These are phyloP conservation scores for Chalcosyrphus nemorum DNA, from an alignment of 2,888 invertebrate genomes.

Conservation along the genomic window DNA sequence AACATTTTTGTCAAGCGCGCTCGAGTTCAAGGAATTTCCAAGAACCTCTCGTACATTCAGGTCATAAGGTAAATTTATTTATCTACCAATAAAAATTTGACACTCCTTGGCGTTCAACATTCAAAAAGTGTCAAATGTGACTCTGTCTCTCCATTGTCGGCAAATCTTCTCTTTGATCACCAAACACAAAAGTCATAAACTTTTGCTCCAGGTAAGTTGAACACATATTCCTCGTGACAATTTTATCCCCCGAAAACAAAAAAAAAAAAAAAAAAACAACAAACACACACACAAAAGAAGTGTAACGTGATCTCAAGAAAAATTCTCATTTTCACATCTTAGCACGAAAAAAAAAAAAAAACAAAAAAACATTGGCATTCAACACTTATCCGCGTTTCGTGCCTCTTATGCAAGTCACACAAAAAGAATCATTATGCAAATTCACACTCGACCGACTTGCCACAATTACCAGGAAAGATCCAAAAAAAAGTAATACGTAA, in stretches of 20 bases:
- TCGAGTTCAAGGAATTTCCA: slow-evolving; percentile 14
- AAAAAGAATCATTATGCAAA: slow-evolving; percentile 56
- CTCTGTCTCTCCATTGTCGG: slow-evolving; percentile 30
- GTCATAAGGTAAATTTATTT: slow-evolving; percentile 42
- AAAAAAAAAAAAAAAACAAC: no score
- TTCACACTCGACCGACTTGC: slow-evolving; percentile 36
- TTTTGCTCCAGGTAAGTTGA: slow-evolving; percentile 38
- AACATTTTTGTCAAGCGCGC: background rate
- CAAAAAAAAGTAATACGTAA: background rate
- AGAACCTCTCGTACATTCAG: slow-evolving; percentile 22
- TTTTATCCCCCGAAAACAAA: background rate
- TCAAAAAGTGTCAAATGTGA: slow-evolving; percentile 33
- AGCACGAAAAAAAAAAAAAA: slow-evolving; percentile 3
- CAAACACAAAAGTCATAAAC: slow-evolving; percentile 46
- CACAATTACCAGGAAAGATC: slow-evolving; percentile 49
- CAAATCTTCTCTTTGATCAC: slow-evolving; percentile 54
- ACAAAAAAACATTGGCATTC: slow-evolving; percentile 56
- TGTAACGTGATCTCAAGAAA: slow-evolving; percentile 36
- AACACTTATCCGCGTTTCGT: slow-evolving; percentile 43
- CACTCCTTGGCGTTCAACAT: slow-evolving; percentile 19
- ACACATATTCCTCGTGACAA: slow-evolving; percentile 53
- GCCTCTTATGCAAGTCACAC: slow-evolving; percentile 49
- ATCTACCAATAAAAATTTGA: slow-evolving; percentile 48
- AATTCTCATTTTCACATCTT: slow-evolving; percentile 5
- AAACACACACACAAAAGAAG: no score